phyloP scores from a whole-genome alignment of 2,888 invertebrate species.

The Cordilura impudica region DNA sequence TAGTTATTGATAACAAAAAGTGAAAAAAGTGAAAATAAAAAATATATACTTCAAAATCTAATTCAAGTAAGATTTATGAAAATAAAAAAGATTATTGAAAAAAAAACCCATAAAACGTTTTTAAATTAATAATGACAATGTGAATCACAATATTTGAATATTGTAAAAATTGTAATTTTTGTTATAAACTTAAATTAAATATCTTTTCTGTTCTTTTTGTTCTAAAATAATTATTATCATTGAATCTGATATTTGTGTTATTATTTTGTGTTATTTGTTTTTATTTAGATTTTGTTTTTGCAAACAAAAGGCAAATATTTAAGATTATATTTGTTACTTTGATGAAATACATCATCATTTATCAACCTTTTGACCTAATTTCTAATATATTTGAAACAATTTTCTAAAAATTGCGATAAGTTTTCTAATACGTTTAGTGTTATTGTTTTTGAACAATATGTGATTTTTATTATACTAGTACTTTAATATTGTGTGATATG shows the following conservation, averaged over 20 bases:
- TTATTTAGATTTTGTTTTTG: slow-evolving; percentile 10
- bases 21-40: slow-evolving; percentile 31
- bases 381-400: slow-evolving; percentile 29
- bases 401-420: slow-evolving; percentile 65
- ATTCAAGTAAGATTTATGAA: slow-evolving; percentile 39
- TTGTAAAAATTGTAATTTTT: too few relatives aligned
- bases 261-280: background rate
- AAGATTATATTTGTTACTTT: slow-evolving; percentile 11
- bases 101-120: slow-evolving; percentile 11
- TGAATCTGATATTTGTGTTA: slow-evolving; percentile 23
- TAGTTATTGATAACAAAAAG: slow-evolving; percentile 55
- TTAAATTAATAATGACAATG: background rate
- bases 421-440: slow-evolving; percentile 34
- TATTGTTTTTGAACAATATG: slow-evolving; percentile 16
- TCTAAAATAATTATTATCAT: slow-evolving; percentile 9
- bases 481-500: background rate
- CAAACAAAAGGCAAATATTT: slow-evolving; percentile 17
- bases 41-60: slow-evolving; percentile 8
- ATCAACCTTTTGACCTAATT: slow-evolving; percentile 74
- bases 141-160: background rate
- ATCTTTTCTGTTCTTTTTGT: too few relatives aligned
- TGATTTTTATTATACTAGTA: slow-evolving; percentile 1
- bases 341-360: slow-evolving; percentile 65
- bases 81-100: background rate
- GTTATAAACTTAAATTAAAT: too few relatives aligned